Percentiles rank a stretch among this genome's conserved stretches.
phyloP scores from a whole-genome alignment of 2,113 vertebrate genomes.

The Mohoua ochrocephala region DNA sequence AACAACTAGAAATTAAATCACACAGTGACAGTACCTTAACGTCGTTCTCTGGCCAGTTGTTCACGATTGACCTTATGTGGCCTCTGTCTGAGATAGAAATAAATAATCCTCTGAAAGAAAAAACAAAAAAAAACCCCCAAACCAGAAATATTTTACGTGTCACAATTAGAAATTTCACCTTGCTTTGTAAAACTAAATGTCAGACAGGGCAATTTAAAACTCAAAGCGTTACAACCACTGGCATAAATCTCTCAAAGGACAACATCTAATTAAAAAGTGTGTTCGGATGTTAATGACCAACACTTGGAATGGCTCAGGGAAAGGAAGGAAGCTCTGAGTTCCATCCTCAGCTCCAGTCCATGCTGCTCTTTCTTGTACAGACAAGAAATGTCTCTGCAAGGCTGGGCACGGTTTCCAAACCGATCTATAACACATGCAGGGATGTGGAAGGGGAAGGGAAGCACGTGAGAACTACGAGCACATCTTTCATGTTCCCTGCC shows the following conservation, averaged over 20 bases:
- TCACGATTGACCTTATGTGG: conserved; percentile 90
- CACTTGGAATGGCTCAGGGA: neutral
- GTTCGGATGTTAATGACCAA: no score
- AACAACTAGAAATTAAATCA: neutral
- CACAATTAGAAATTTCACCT: neutral
- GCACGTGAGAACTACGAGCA: neutral
- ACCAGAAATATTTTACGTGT: conserved; percentile 1
- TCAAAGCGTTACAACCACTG: neutral
- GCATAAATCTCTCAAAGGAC: neutral
- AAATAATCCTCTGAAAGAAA: conserved; percentile 85
- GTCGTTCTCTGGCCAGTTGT: conserved; percentile 95
- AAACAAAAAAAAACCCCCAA: neutral
- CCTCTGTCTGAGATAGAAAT: conserved; percentile 95
- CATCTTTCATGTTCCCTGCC: neutral
- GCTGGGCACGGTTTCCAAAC: neutral
- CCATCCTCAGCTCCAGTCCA: neutral
- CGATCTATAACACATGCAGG: fast-evolving
- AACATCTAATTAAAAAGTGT: neutral
- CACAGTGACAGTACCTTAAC: conserved; percentile 78
- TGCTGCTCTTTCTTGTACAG: neutral
- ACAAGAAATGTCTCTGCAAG: neutral
- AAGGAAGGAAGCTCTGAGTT: neutral
- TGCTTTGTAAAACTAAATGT: neutral
- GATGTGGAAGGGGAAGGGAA: neutral
- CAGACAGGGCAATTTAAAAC: neutral